These are phyloP conservation scores for Drosophila multiciliata DNA, from an alignment of 2,888 invertebrate species.

Conservation along the genomic window DNA sequence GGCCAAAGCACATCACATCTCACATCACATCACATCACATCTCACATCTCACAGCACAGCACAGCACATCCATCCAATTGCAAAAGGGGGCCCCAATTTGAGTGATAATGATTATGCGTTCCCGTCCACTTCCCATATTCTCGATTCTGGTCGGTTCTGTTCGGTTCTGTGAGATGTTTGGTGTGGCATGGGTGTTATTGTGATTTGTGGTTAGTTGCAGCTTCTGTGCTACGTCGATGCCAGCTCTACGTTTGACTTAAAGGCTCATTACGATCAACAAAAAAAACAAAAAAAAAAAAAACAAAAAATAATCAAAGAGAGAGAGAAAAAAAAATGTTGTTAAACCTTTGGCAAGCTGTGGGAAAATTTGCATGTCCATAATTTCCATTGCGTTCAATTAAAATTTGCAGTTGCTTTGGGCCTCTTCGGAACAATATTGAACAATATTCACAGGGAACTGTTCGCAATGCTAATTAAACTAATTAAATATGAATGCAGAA, in stretches of 20 bases:
- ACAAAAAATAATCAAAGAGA: constrained; percentile 15
- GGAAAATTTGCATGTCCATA: constrained; percentile 72
- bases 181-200: constrained; percentile 65
- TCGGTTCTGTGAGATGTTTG: constrained; percentile 12
- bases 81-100: constrained; percentile 66
- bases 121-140: constrained; percentile 55
- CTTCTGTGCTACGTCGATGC: constrained; percentile 77
- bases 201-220: constrained; percentile 79
- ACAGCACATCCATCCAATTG: constrained; percentile 45
- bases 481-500: not conserved
- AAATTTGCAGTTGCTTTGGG: constrained; percentile 41
- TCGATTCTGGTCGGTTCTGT: constrained; percentile 4
- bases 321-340: constrained; percentile 30
- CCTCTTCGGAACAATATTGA: constrained; percentile 54
- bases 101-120: constrained; percentile 78
- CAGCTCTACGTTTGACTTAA: constrained; percentile 76
- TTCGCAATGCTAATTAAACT: not conserved
- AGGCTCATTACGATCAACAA: constrained; percentile 66
- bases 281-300: constrained; percentile 19
- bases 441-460: constrained; percentile 56
- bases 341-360: constrained; percentile 72
- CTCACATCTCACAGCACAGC: not conserved
- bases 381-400: constrained; percentile 73
- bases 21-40: not conserved
- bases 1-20: not conserved